Conservation (phyloP, 92 coral and sea anemone species). For the Nematostella vectensis region DNA sequence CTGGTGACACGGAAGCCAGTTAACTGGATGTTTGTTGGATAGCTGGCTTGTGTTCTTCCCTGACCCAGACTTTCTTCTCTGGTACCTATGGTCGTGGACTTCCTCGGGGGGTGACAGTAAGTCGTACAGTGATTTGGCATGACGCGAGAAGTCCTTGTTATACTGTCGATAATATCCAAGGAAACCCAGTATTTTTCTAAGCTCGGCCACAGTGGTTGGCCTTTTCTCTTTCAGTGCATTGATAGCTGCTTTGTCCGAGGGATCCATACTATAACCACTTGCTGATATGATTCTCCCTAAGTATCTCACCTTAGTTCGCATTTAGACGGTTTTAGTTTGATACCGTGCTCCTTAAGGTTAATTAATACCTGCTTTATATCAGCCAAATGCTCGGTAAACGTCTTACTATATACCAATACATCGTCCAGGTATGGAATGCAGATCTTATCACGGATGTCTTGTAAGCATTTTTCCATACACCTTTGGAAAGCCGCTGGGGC, state of each 20-base stretch:
- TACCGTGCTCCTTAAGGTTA: slow-evolving; percentile 42
- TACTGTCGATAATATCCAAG: slow-evolving; percentile 8
- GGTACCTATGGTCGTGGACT: background rate
- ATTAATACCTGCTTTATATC: slow-evolving; percentile 21
- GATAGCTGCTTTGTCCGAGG: slow-evolving; percentile 4
- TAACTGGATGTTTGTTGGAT: background rate
- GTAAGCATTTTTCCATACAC: slow-evolving; percentile 49
- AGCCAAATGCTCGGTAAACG: slow-evolving; percentile 31
- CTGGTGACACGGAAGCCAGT: background rate
- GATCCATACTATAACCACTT: slow-evolving; percentile 6
- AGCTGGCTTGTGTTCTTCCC: background rate
- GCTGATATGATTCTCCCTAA: slow-evolving; percentile 25
- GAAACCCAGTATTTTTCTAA: slow-evolving; percentile 4
- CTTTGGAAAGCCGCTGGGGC: slow-evolving; percentile 57
- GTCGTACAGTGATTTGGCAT: slow-evolving; percentile 5
- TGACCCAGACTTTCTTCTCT: too few species aligned
- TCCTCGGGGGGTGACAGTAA: background rate
- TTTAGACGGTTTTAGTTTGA: slow-evolving; percentile 33
- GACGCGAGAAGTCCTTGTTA: slow-evolving; percentile 9
- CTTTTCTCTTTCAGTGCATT: slow-evolving; percentile 5
- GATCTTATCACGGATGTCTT: slow-evolving; percentile 43
- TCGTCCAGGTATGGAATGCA: slow-evolving; percentile 38
- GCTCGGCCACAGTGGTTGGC: slow-evolving; percentile 3
- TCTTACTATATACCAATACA: slow-evolving; percentile 34
- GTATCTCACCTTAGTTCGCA: slow-evolving; percentile 29